Base-by-base conservation (phyloP, 2,113 vertebrate species). In the Pteruthius melanotis region DNA sequence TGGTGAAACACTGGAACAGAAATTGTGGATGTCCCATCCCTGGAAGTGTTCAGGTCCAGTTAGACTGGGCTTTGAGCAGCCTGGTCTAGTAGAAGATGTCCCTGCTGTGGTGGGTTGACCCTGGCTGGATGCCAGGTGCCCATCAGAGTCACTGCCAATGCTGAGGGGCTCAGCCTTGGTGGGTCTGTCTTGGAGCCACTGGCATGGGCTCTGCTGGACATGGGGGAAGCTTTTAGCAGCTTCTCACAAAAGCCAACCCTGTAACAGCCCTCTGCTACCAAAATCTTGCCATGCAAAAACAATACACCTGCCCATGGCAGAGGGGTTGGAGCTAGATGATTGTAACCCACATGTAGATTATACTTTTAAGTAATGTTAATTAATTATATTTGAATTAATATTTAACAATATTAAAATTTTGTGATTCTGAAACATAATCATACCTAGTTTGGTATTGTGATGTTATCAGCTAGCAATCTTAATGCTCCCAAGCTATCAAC, bases 191-290 rank as follows among this genome's bases (percentile, higher is more conserved):
- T 42, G 52, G 20, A 50, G 24, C 16, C 42, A 9, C 52, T 35
- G 35, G 20, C 26, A 24, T 3, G 31, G 35, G 16, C 16, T 26
- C 35, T 59, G 11, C 4, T 21, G 71, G 61, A 18, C 35, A 50
- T 9, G 11, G 37, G 44, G 44, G 31, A 31, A 26, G 11, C 17
- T 59, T 37, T 50, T 1, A 30, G 28, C 49, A 52, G 6, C 40
- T 61, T 47, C 20, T 26, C 45, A 69, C 15, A n/a, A 45, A 69
- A 33, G 5, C 6, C n/a, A 39, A 1, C 3, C 13, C 13, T 39
- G 5, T 7, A 39, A 39, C 2, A 19, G 13, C 13, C 7, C 11
- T 3, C 7, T 4, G 3, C 10, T 19, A 27, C 19, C 47, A 28
- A 53, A 70, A 14, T n/a, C 23, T 33, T 70, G 23, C 28, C 40